These are phyloP conservation scores for Girardinichthys multiradiatus DNA, from an alignment of 2,113 vertebrate genomes.

Conservation along the genomic window DNA sequence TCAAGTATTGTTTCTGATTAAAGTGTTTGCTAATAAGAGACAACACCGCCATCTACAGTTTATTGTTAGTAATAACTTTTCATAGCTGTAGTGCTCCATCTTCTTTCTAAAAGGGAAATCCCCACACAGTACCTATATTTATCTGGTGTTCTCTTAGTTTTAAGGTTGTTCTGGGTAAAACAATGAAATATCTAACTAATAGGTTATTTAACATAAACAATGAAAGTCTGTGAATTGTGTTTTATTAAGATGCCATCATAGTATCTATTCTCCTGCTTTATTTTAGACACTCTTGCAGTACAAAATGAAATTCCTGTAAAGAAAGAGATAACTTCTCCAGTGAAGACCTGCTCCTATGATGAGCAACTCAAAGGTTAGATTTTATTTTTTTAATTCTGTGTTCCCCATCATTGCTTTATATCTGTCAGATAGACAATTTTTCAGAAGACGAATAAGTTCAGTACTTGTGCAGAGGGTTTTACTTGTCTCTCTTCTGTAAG, in stretches of 20 bases:
- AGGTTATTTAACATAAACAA: not conserved
- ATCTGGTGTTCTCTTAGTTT: not conserved
- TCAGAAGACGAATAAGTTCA: not conserved
- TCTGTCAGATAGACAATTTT: not conserved
- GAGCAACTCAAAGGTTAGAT: constrained; percentile 91
- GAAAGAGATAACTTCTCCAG: constrained; percentile 90
- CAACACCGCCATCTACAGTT: constrained; percentile 35
- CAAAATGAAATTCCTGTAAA: constrained; percentile 90
- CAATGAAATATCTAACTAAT: not conserved
- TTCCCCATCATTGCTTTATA: not conserved
- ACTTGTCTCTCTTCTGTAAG: too few relatives aligned
- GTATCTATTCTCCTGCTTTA: not conserved
- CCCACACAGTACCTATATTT: not conserved
- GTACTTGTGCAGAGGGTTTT: not conserved
- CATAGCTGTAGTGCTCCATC: not conserved
- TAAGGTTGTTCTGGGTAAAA: not conserved
- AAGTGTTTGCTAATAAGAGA: constrained; percentile 3
- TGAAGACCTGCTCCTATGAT: constrained; percentile 93
- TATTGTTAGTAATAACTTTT: not conserved
- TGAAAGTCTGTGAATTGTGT: not conserved
- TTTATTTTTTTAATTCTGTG: not conserved
- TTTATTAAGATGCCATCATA: not conserved
- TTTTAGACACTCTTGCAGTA: constrained; percentile 62
- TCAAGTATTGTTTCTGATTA: not conserved
- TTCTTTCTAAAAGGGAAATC: not conserved